Conservation (phyloP, 2,797 vertebrate species). For the Amblyraja radiata region DNA sequence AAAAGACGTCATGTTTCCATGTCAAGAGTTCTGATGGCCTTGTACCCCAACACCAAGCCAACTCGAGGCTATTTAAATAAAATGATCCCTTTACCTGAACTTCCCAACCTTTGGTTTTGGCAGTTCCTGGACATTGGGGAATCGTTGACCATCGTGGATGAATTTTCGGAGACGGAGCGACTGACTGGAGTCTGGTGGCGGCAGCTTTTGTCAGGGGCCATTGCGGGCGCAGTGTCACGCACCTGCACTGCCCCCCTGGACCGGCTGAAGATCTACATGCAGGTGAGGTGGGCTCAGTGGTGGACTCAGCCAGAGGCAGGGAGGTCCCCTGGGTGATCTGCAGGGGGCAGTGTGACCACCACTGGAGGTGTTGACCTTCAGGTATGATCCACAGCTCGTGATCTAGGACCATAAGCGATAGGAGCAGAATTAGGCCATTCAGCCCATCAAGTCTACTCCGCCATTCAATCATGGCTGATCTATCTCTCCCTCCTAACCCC, state of each 20-base stretch:
- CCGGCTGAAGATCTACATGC: slow-evolving; percentile 61
- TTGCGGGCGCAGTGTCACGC: slow-evolving; percentile 53
- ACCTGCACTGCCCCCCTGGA: slow-evolving; percentile 59
- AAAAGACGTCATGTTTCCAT: too few relatives aligned
- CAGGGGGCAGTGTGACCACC: background rate
- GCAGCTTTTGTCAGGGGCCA: slow-evolving; percentile 52
- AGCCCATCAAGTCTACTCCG: too few relatives aligned
- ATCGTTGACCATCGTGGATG: slow-evolving; percentile 54
- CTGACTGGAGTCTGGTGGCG: slow-evolving; percentile 57
- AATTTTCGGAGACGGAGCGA: slow-evolving; percentile 56
- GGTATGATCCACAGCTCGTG: background rate
- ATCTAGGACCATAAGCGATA: too few relatives aligned
- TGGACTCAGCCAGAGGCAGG: too few relatives aligned
- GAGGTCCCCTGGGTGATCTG: too few relatives aligned
- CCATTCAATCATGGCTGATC: too few relatives aligned
- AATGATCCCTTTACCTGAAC: background rate
- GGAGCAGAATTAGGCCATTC: too few relatives aligned
- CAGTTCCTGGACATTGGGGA: slow-evolving; percentile 59
- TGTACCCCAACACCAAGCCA: too few relatives aligned
- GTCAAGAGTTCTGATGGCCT: too few relatives aligned
- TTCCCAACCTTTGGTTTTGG: background rate
- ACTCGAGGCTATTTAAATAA: background rate
- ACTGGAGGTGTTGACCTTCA: background rate
- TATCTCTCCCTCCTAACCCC: too few relatives aligned
- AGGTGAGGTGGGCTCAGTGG: slow-evolving; percentile 45